Evolutionary conservation across 2,888 invertebrate genomes (phyloP).

Genomic region (Eugnorisma glareosa): DNA sequence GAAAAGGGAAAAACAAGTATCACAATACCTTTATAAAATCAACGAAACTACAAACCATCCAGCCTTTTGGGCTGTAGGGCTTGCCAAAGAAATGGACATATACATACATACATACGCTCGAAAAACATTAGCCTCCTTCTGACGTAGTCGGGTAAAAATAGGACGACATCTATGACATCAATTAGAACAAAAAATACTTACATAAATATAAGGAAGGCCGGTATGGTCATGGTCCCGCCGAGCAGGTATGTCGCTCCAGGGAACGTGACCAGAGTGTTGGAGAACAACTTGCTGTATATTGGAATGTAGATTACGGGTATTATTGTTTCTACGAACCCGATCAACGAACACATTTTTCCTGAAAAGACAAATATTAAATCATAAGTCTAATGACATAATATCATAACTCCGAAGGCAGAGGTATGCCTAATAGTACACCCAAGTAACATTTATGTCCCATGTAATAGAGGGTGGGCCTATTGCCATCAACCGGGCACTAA

Average conservation of each 20-base stretch:
- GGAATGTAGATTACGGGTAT: conserved; percentile 88
- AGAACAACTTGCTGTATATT: conserved; percentile 87
- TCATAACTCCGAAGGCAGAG: too few relatives aligned
- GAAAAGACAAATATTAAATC: conserved; percentile 64
- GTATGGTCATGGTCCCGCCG: conserved; percentile 85
- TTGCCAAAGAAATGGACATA: too few relatives aligned
- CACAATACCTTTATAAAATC: too few relatives aligned
- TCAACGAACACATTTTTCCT: conserved; percentile 90
- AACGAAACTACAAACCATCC: too few relatives aligned
- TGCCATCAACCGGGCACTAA: too few relatives aligned
- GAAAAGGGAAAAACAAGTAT: too few relatives aligned
- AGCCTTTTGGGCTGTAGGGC: too few relatives aligned
- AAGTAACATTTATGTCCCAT: too few relatives aligned
- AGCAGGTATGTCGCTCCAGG: conserved; percentile 89
- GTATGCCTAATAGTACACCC: too few relatives aligned
- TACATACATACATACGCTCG: too few relatives aligned
- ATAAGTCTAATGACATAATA: background rate
- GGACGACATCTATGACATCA: background rate
- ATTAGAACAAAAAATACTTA: conserved; percentile 70
- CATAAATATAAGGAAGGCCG: conserved; percentile 86
- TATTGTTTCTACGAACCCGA: conserved; percentile 90
- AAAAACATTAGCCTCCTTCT: too few relatives aligned
- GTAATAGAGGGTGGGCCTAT: too few relatives aligned
- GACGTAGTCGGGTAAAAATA: background rate
- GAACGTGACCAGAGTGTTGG: conserved; percentile 81